phyloP scores from a whole-genome alignment of 2,113 vertebrate genomes.

The Syngnathoides biaculeatus region DNA sequence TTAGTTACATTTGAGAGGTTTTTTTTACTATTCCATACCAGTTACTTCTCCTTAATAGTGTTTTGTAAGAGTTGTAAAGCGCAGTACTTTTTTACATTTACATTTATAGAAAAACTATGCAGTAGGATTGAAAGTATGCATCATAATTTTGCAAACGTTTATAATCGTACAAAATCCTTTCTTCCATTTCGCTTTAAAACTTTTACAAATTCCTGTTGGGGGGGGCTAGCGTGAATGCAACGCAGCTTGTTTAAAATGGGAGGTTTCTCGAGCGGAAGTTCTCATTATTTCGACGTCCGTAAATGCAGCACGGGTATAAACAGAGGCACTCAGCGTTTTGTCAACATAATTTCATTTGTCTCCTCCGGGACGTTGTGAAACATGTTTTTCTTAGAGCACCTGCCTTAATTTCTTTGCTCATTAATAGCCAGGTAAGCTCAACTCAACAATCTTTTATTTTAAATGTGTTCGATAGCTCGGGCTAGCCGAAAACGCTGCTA shows the following conservation, averaged over 20 bases:
- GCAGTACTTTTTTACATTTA: too few relatives aligned
- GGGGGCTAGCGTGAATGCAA: slow-evolving; percentile 12
- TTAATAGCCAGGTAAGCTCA: background rate
- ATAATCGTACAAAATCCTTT: background rate
- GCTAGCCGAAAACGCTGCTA: background rate
- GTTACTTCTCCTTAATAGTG: too few relatives aligned
- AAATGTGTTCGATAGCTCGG: background rate
- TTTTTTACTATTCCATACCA: too few relatives aligned
- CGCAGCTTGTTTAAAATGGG: background rate
- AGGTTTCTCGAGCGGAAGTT: slow-evolving; percentile 15
- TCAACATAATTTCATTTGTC: too few relatives aligned
- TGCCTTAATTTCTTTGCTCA: background rate
- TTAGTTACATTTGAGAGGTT: too few relatives aligned
- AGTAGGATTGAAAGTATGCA: too few relatives aligned
- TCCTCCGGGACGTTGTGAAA: background rate
- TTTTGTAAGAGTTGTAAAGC: too few relatives aligned
- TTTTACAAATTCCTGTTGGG: background rate
- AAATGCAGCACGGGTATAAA: slow-evolving; percentile 50
- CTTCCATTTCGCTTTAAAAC: too few relatives aligned
- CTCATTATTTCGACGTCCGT: background rate
- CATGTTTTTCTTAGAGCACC: too few relatives aligned
- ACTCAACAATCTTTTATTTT: background rate
- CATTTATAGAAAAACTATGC: too few relatives aligned
- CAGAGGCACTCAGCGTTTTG: slow-evolving; percentile 15
- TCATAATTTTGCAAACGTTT: too few relatives aligned